phyloP scores from a whole-genome alignment of 2,888 invertebrate genomes.

The Ligdia adustata region DNA sequence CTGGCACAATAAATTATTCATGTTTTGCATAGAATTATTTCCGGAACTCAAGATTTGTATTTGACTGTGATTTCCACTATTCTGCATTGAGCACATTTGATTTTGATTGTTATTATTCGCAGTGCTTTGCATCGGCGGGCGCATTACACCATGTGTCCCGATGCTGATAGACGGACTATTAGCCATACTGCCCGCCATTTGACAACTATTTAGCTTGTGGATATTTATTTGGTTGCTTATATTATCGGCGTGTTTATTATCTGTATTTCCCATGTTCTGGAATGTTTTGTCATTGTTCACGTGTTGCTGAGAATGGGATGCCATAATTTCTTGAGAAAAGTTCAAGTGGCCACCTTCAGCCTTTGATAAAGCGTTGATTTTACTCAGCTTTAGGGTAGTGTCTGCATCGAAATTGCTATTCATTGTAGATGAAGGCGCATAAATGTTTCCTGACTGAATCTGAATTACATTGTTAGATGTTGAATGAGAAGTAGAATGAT shows the following conservation, averaged over 20 bases:
- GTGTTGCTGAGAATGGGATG: conserved; percentile 75
- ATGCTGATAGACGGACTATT: conserved; percentile 72
- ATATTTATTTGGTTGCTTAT: conserved; percentile 67
- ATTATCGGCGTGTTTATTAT: conserved; percentile 66
- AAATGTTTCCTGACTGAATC: conserved; percentile 77
- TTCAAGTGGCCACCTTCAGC: conserved; percentile 77
- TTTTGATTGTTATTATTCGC: conserved; percentile 73
- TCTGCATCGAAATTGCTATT: conserved; percentile 75
- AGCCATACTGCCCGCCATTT: conserved; percentile 65
- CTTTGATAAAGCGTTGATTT: conserved; percentile 76
- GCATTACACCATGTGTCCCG: conserved; percentile 71
- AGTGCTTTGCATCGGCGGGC: conserved; percentile 65
- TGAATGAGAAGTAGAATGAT: conserved; percentile 67
- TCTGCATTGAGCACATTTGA: conserved; percentile 73
- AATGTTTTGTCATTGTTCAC: conserved; percentile 73
- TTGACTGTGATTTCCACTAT: conserved; percentile 64
- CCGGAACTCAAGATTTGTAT: conserved; percentile 71
- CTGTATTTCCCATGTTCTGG: conserved; percentile 70
- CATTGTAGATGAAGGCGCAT: conserved; percentile 68
- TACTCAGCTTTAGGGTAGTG: conserved; percentile 75
- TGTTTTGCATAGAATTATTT: conserved; percentile 70
- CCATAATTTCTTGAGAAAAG: conserved; percentile 78
- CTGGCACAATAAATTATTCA: conserved; percentile 74
- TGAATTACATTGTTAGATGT: conserved; percentile 76
- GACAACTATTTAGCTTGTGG: conserved; percentile 75